Conservation (phyloP, 2,113 vertebrate species). For the Onychostoma macrolepis region DNA sequence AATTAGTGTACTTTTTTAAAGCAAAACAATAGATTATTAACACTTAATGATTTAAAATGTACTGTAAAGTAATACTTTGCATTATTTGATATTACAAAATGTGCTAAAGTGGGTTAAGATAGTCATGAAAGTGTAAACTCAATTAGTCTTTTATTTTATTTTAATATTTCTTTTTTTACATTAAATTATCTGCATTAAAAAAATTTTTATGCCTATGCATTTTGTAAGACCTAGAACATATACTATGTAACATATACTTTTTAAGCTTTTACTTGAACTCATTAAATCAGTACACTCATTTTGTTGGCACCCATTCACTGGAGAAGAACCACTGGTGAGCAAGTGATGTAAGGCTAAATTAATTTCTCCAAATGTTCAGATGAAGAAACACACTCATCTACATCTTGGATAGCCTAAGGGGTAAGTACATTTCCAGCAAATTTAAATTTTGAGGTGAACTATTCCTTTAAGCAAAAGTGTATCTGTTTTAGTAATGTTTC, state of each 20-base stretch:
- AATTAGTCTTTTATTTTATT: neutral
- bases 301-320: neutral
- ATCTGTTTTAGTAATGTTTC: conserved; percentile 23
- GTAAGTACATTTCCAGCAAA: neutral
- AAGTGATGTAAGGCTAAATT: neutral
- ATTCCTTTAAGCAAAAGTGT: neutral
- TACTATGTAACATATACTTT: too few relatives aligned
- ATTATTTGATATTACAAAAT: neutral
- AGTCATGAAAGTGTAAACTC: neutral
- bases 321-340: neutral
- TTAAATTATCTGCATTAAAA: too few relatives aligned
- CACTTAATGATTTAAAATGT: neutral
- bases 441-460: neutral
- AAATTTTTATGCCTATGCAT: too few relatives aligned
- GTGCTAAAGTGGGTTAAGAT: neutral
- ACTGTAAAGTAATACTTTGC: neutral
- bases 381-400: neutral
- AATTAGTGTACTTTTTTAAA: neutral
- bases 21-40: neutral
- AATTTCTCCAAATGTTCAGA: neutral
- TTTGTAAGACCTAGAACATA: too few relatives aligned
- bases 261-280: too few relatives aligned
- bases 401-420: neutral
- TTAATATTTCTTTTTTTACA: neutral
- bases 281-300: neutral